Base-by-base conservation (phyloP, 2,888 invertebrate genomes). In the Eupelmus urozonus region DNA sequence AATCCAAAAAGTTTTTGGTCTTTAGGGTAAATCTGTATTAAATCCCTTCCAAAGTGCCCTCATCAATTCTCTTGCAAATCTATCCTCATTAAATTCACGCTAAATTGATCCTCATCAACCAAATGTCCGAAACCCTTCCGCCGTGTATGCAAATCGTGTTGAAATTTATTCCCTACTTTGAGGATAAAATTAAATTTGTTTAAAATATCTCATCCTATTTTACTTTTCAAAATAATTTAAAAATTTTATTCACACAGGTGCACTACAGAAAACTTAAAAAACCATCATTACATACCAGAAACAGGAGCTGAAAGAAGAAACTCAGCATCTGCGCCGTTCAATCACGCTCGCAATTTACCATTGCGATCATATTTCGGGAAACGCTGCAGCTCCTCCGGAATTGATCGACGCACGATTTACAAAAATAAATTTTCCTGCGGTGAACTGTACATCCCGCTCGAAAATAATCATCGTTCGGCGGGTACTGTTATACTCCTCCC, bases 301-400 rank as follows among this genome's bases (percentile, higher is more conserved):
- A n/a, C n/a, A n/a, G n/a, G n/a, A n/a, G 9, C 42, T 16, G 27
- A 63, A 57, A 42, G 29, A 55, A 45, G n/a, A n/a, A 20, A 49
- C 18, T 13, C 16, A 45, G n/a, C 67, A 62, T 53, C 55, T 18
- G 23, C 11, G 11, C 0, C 62, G 45, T 23, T 73, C 66, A 45
- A 72, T 71, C 72, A 62, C 29, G 51, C 27, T 20, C 45, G 34
- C 65, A 49, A 59, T 62, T 65, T 59, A 16, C 55, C 62, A n/a
- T n/a, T n/a, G 55, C 23, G 29, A 40, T 57, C 45, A 20, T 29
- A 45, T 70, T 34, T 63, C 20, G 3, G 40, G 42, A 51, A 69
- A n/a, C 11, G 27, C 55, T 45, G 45, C 23, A 27, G 3, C 45
- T 1, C 65, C 16, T 45, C 5, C n/a, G 23, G 20, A 53, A 49